Evolutionary conservation across 2,113 vertebrate genomes (phyloP).

Genomic region (Ivindomyrus marchei): DNA sequence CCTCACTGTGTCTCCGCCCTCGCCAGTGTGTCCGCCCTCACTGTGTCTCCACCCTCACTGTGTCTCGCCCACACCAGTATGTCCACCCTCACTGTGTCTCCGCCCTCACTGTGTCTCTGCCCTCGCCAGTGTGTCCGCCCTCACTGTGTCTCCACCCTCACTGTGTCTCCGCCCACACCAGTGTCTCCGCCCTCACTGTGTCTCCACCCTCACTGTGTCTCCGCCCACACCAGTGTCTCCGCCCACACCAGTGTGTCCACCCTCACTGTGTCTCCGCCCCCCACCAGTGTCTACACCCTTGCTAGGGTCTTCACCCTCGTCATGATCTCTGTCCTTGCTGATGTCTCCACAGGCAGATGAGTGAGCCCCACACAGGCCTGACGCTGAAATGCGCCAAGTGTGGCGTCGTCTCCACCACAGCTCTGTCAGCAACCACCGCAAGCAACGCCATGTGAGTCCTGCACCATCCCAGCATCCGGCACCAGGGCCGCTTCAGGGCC

Average conservation of each 20-base stretch:
- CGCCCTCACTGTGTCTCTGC: no score
- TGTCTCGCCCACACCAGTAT: no score
- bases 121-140: no score
- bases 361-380: slow-evolving; percentile 98
- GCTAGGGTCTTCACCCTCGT: no score
- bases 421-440: slow-evolving; percentile 99
- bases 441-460: slow-evolving; percentile 99
- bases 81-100: no score
- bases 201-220: no score
- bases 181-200: no score
- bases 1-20: no score
- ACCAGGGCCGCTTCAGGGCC: slow-evolving; percentile 26
- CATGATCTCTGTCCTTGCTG: slow-evolving; percentile 39
- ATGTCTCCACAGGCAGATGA: slow-evolving; percentile 91
- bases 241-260: no score
- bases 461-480: slow-evolving; percentile 41
- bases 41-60: neutral
- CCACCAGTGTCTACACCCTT: neutral
- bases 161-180: no score
- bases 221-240: no score
- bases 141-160: neutral
- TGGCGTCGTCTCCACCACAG: slow-evolving; percentile 99
- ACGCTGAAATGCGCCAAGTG: slow-evolving; percentile 99
- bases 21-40: no score
- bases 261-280: neutral